Percentiles rank a stretch among this genome's conserved stretches.
Evolutionary conservation across 2,113 vertebrate species (phyloP).

Genomic region (Lepidothrix coronata): DNA sequence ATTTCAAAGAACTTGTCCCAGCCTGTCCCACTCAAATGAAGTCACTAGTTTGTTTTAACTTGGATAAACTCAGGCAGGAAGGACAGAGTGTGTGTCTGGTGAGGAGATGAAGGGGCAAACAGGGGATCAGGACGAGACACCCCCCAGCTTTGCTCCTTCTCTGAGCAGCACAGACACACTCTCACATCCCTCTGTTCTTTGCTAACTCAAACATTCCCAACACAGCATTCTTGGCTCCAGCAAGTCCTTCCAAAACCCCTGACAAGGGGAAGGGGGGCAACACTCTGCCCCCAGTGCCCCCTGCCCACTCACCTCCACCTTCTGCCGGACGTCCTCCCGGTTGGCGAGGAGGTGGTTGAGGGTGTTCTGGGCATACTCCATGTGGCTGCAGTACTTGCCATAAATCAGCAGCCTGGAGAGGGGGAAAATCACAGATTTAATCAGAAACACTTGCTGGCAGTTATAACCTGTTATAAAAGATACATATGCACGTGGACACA

Average conservation of each 20-base stretch:
- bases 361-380: conserved; percentile 93
- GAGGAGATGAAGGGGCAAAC: background rate
- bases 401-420: conserved; percentile 90
- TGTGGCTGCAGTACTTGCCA: conserved; percentile 95
- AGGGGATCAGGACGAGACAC: too few species aligned
- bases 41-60: background rate
- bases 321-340: conserved; percentile 88
- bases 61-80: background rate
- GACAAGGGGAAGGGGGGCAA: background rate
- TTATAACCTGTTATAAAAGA: background rate
- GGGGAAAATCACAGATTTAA: background rate
- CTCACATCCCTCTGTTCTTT: background rate
- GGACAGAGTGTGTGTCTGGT: fast-evolving
- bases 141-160: background rate
- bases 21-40: background rate
- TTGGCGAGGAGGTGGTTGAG: conserved; percentile 88
- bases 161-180: background rate
- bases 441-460: background rate
- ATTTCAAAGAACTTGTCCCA: background rate
- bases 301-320: conserved; percentile 85
- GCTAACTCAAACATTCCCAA: background rate
- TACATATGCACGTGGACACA: background rate
- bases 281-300: background rate
- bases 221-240: background rate
- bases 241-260: background rate